These are phyloP conservation scores for Aulostomus chinensis DNA, from an alignment of 2,797 vertebrate genomes.

Conservation along the genomic window DNA sequence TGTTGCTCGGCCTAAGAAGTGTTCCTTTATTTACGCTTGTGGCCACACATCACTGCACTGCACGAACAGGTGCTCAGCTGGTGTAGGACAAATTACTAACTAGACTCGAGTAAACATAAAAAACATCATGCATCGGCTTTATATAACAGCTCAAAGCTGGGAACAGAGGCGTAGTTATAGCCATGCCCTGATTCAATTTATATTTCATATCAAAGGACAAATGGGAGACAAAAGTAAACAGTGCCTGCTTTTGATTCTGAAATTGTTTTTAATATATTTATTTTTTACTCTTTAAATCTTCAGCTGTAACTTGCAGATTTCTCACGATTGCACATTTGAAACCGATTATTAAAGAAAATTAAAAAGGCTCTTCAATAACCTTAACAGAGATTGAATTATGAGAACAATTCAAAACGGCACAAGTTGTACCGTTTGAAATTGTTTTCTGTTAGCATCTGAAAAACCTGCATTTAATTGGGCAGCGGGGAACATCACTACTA, in stretches of 20 bases:
- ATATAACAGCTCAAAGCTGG: background rate
- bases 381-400: background rate
- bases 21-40: slow-evolving; percentile 45
- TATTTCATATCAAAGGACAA: slow-evolving; percentile 21
- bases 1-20: slow-evolving; percentile 30
- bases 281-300: background rate
- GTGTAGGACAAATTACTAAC: slow-evolving; percentile 39
- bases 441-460: slow-evolving; percentile 10
- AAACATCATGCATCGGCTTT: slow-evolving; percentile 6
- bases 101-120: slow-evolving; percentile 24
- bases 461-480: slow-evolving; percentile 13
- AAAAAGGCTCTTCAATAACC: slow-evolving; percentile 1
- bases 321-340: background rate
- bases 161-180: slow-evolving; percentile 8
- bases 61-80: slow-evolving; percentile 45
- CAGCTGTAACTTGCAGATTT: slow-evolving; percentile 1
- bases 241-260: slow-evolving; percentile 6
- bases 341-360: background rate
- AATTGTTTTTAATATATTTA: background rate
- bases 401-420: background rate
- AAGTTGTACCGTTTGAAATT: slow-evolving; percentile 2
- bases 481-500: slow-evolving; percentile 14
- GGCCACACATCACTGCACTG: slow-evolving; percentile 30
- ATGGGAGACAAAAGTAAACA: slow-evolving; percentile 12
- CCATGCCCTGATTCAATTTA: slow-evolving; percentile 6